phyloP scores from a whole-genome alignment of 1,140 invertebrate species.

The Ganaspis sp. region DNA sequence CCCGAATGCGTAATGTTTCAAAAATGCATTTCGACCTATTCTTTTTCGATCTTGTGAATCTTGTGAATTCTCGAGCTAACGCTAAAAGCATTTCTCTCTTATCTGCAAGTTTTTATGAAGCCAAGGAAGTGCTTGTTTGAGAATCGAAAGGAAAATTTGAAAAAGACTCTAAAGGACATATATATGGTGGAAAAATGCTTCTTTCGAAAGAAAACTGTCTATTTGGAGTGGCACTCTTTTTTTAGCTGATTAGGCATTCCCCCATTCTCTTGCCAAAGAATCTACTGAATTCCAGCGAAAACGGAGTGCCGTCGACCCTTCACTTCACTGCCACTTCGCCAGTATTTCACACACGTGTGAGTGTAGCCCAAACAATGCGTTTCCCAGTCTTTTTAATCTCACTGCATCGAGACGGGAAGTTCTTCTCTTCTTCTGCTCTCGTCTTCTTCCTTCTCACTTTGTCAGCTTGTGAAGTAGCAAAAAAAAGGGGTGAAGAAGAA shows the following conservation, averaged over 20 bases:
- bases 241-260: constrained; percentile 38
- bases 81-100: too few relatives aligned
- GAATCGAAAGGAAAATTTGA: background rate
- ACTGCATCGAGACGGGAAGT: constrained; percentile 44
- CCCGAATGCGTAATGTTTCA: too few relatives aligned
- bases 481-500: constrained; percentile 41
- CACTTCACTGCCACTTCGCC: constrained; percentile 48
- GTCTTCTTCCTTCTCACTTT: constrained; percentile 41
- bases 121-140: background rate
- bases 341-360: constrained; percentile 62
- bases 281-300: constrained; percentile 32
- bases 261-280: constrained; percentile 43
- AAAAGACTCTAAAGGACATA: background rate
- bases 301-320: constrained; percentile 32
- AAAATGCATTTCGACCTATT: too few relatives aligned
- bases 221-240: background rate
- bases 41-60: too few relatives aligned
- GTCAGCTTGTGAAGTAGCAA: constrained; percentile 12
- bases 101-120: too few relatives aligned
- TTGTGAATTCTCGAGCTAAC: too few relatives aligned
- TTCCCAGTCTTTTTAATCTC: constrained; percentile 62
- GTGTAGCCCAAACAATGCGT: constrained; percentile 66
- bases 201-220: constrained; percentile 3
- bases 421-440: constrained; percentile 46
- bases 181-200: background rate